A percentile compares a stretch with the other conserved stretches of the same genome.
phyloP scores from a whole-genome alignment of 2,113 vertebrate species.

The Bos indicus region DNA sequence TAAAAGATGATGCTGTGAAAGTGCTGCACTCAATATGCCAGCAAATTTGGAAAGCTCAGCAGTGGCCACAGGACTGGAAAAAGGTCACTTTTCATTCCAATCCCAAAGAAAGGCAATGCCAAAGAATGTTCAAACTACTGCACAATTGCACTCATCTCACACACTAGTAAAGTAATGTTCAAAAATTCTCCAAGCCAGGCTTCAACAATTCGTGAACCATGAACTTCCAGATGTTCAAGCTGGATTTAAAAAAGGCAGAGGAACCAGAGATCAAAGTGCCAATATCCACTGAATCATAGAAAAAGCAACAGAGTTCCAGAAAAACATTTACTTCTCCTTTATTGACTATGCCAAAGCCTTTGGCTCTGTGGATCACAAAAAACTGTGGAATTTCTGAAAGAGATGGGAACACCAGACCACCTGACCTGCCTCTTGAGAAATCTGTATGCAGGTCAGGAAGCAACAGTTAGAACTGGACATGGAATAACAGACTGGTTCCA shows the following conservation, averaged over 20 bases:
- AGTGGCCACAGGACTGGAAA: background rate
- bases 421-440: background rate
- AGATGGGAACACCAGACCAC: background rate
- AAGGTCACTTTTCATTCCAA: background rate
- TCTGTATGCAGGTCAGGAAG: background rate
- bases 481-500: background rate
- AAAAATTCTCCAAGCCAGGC: background rate
- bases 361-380: background rate
- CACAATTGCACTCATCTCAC: background rate
- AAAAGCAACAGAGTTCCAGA: background rate
- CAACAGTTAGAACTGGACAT: background rate
- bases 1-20: background rate
- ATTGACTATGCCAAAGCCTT: background rate
- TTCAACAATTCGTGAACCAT: rapidly evolving
- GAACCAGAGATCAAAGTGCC: background rate
- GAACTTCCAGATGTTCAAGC: background rate
- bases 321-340: background rate
- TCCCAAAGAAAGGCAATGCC: background rate
- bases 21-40: background rate
- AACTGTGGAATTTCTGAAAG: background rate
- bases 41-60: background rate
- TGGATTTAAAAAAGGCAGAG: background rate
- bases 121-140: background rate
- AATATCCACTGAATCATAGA: rapidly evolving
- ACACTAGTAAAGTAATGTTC: background rate